Percentiles rank a stretch among this genome's conserved stretches.
phyloP scores from a whole-genome alignment of 2,888 invertebrate genomes.

The Periphyllus acericola region DNA sequence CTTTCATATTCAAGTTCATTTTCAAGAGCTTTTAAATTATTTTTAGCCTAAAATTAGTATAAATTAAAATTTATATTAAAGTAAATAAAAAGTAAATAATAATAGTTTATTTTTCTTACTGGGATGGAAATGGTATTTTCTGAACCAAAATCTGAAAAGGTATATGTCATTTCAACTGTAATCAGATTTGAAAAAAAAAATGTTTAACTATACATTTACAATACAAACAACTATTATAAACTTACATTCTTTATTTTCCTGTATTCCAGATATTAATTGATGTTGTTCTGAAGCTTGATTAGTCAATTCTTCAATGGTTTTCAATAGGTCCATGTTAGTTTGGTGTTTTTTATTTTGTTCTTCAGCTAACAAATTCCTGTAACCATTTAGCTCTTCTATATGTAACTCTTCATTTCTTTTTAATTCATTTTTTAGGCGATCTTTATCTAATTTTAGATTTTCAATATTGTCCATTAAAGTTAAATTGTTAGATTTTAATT shows the following conservation, averaged over 20 bases:
- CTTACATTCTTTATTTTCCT: conserved; percentile 55
- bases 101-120: neutral
- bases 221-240: neutral
- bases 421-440: conserved; percentile 35
- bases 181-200: conserved; percentile 4
- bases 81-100: neutral
- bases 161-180: conserved; percentile 37
- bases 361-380: conserved; percentile 41
- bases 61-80: neutral
- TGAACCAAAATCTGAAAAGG: conserved; percentile 46
- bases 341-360: conserved; percentile 55
- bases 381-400: conserved; percentile 24
- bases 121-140: neutral
- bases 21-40: conserved; percentile 2
- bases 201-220: neutral
- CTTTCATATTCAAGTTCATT: conserved; percentile 36
- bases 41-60: conserved; percentile 23
- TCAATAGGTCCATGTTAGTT: conserved; percentile 47
- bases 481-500: conserved; percentile 37
- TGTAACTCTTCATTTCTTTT: conserved; percentile 40
- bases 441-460: conserved; percentile 43
- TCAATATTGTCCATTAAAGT: conserved; percentile 26
- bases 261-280: conserved; percentile 23
- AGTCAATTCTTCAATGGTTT: conserved; percentile 47
- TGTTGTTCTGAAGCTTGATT: conserved; percentile 41